A percentile compares a stretch with the other conserved stretches of the same genome.
Evolutionary conservation across 2,113 vertebrate genomes (phyloP).

Genomic region (Bos indicus): DNA sequence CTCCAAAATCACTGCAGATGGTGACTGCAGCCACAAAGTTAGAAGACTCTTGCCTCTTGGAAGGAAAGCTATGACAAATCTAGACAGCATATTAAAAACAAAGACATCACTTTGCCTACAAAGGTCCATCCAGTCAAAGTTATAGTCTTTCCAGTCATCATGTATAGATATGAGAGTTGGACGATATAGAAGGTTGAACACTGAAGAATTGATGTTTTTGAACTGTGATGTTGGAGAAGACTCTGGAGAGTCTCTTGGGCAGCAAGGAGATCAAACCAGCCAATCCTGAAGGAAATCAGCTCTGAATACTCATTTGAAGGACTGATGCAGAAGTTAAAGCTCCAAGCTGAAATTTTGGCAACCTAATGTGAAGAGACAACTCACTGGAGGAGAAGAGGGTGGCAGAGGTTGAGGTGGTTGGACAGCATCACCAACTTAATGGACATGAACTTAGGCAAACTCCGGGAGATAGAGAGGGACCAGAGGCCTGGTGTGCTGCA

Average conservation of each 20-base stretch:
- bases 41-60: not conserved
- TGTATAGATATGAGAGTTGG: not conserved
- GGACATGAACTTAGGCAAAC: not conserved
- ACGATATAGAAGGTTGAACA: not conserved
- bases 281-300: not conserved
- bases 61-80: not conserved
- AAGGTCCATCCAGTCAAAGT: not conserved
- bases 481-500: not conserved
- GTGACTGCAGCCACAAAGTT: not conserved
- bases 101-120: fast-evolving
- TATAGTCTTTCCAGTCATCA: not conserved
- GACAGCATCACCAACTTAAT: not conserved
- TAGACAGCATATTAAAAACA: not conserved
- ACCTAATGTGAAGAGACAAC: not conserved
- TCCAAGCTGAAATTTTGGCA: not conserved
- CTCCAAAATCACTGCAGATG: not conserved
- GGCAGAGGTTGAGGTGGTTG: not conserved
- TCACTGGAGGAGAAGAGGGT: not conserved
- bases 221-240: not conserved
- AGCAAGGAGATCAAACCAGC: not conserved
- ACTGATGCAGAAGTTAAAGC: not conserved
- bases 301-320: not conserved
- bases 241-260: not conserved
- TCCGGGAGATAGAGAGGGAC: not conserved
- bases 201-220: not conserved